phyloP scores from a whole-genome alignment of 2,113 vertebrate genomes.

The Neodontobutis hainanensis region DNA sequence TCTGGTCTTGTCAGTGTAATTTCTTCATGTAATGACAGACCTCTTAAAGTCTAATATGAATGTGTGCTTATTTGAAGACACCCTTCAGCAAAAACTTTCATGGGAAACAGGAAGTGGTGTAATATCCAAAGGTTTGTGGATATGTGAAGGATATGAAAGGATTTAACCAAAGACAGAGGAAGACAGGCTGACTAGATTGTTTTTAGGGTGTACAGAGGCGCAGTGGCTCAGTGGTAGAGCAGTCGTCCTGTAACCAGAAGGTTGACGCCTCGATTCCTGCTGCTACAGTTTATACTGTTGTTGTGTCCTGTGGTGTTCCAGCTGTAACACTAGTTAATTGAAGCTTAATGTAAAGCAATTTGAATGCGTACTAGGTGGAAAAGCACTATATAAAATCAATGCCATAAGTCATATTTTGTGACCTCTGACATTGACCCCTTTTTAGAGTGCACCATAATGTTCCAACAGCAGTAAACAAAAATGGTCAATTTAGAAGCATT shows the following conservation, averaged over 20 bases:
- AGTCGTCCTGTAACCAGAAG: too few species aligned
- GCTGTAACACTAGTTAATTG: too few species aligned
- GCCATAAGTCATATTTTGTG: not conserved
- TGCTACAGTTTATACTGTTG: too few species aligned
- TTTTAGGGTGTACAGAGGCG: not conserved
- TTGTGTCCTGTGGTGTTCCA: too few species aligned
- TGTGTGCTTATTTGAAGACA: constrained; percentile 21
- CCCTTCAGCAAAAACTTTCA: constrained; percentile 11
- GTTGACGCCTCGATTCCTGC: too few species aligned
- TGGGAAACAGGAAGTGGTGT: constrained; percentile 41
- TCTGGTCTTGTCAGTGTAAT: constrained; percentile 19
- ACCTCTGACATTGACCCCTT: not conserved
- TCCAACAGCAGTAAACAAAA: constrained; percentile 21
- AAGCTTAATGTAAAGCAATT: too few species aligned
- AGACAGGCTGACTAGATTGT: not conserved
- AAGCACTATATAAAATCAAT: not conserved
- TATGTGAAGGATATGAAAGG: constrained; percentile 19
- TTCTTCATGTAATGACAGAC: constrained; percentile 23
- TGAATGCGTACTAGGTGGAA: too few species aligned
- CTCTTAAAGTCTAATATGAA: constrained; percentile 14
- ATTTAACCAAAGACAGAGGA: not conserved
- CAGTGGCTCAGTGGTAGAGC: too few species aligned
- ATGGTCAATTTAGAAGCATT: constrained; percentile 44
- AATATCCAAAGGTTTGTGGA: constrained; percentile 11
- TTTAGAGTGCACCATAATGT: not conserved